Evolutionary conservation across 2,113 vertebrate genomes (phyloP), one percentile per base, ranked within the genome.

Genomic region (Triplophysa tibetana): DNA sequence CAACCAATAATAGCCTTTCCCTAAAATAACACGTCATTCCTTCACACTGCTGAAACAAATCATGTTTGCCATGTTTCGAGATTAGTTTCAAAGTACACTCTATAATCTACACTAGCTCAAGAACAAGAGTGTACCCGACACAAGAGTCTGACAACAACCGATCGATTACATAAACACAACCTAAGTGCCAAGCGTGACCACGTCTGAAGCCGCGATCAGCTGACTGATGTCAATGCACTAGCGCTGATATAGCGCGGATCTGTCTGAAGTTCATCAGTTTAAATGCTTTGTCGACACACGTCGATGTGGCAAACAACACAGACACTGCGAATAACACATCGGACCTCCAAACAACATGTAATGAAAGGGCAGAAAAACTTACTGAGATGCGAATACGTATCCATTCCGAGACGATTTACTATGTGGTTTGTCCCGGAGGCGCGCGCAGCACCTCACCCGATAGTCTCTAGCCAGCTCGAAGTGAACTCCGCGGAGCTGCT

Each of bases 151-250:
- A 87, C 87, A 82, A 89, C 89, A 86, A 86, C 83, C 88, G 86
- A 92, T 92, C 90, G 91, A 93, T 92, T 90, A 91, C 88, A 91
- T 87, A 89, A 90, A 84, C 85, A 88, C 90, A 90, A 90, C 92
- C 90, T 91, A 92, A 92, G 90, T 91, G 93, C 89, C 89, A 91
- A 92, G 91, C 91, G 86, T 93, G 92, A 93, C 90, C 65, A 91
- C 90, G 91, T 83, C 89, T 82, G 87, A 88, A 88, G 80, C 83
- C 86, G 23, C 48, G 86, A 88, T 91, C 91, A 92, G 89, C 90
- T 91, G 90, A 93, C 91, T 87, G 82, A 24, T 73, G 85, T 85
- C 79, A 83, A 75, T 54, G 61, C 50, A 56, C n/a, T n/a, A 29
- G 70, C n/a, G 14, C 14, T 73, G 54, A 73, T 21, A 6, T 8